Percentiles rank a stretch among this genome's conserved stretches.
phyloP scores from a whole-genome alignment of 2,888 invertebrate genomes.

The Mythimna impura region DNA sequence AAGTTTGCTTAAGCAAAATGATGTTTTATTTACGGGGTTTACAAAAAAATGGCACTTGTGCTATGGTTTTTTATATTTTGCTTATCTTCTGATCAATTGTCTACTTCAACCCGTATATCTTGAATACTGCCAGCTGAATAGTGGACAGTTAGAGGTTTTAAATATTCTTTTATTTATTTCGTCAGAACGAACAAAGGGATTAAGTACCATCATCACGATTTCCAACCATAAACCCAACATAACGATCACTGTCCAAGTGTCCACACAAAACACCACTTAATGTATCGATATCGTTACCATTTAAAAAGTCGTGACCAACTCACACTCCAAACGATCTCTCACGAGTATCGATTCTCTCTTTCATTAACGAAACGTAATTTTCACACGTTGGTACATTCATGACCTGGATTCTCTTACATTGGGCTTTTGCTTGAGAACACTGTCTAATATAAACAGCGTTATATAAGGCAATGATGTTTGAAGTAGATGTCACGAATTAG shows the following conservation, averaged over 20 bases:
- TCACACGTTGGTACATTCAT: slow-evolving; percentile 67
- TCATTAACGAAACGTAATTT: slow-evolving; percentile 67
- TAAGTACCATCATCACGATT: neutral
- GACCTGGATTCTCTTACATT: slow-evolving; percentile 57
- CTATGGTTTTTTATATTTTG: neutral
- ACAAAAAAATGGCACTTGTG: slow-evolving; percentile 1
- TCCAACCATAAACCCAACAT: slow-evolving; percentile 28
- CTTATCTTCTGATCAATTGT: neutral
- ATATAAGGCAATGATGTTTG: slow-evolving; percentile 44
- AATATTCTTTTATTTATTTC: neutral
- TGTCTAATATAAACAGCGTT: slow-evolving; percentile 44
- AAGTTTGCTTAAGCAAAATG: slow-evolving; percentile 34
- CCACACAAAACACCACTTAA: slow-evolving; percentile 22
- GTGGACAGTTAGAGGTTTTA: neutral
- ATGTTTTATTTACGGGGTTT: slow-evolving; percentile 5
- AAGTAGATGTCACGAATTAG: slow-evolving; percentile 3
- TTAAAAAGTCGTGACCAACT: slow-evolving; percentile 62
- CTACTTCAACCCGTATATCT: neutral
- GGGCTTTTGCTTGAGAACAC: slow-evolving; percentile 53
- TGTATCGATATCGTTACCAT: slow-evolving; percentile 43
- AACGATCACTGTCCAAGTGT: slow-evolving; percentile 27
- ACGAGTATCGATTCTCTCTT: slow-evolving; percentile 61
- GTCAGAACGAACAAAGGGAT: neutral
- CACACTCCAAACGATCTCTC: slow-evolving; percentile 49
- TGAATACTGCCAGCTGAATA: neutral